Base-by-base conservation (phyloP, 2,113 vertebrate species). In the Jacana jacana region DNA sequence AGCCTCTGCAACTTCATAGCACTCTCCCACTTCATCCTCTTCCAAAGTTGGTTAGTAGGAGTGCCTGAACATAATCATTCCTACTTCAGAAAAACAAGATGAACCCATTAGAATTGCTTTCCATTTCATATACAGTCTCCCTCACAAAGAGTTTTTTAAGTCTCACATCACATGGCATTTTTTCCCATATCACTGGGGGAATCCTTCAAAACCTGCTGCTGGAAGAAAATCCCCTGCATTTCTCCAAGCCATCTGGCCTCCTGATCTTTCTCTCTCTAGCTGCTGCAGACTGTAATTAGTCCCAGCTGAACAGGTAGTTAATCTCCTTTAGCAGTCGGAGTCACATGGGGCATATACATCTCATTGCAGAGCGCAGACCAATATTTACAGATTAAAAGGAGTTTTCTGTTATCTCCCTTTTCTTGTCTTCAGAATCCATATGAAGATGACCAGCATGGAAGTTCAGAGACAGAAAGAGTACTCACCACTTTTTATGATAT, bases 261-360 rank as follows among this genome's bases (percentile, higher is more conserved):
- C 91, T 91, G 84, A 72, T 95, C 81, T 91, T 93, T 61, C 30
- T n/a, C n/a, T 84, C 55, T 95, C 57, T 82, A 20, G 8, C 39
- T 91, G 78, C 69, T 89, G 24, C 49, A 85, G 89, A 17, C 69
- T 81, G 77, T 91, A 96, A 96, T 96, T 91, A 92, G 84, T 85
- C 94, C 86, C 84, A 92, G 73, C 5, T 85, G 86, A 96, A 57
- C 42, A 68, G 66, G 73, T 25, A 81, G 80, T 70, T 89, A 93
- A 96, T 79, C 65, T 87, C 33, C 72, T 91, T 51, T 73, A 93
- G 48, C 55, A 89, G n/a, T 40, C 55, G 79, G 72, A 78, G 55
- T 73, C 64, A 81, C 80, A 73, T 3, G 27, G 75, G 61, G 22
- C 61, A 81, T 52, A 88, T 55, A 76, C 25, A 82, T 87, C 39